A percentile compares a stretch with the other conserved stretches of the same genome.
Evolutionary conservation across 2,113 vertebrate species (phyloP).

Genomic region (Bos indicus): DNA sequence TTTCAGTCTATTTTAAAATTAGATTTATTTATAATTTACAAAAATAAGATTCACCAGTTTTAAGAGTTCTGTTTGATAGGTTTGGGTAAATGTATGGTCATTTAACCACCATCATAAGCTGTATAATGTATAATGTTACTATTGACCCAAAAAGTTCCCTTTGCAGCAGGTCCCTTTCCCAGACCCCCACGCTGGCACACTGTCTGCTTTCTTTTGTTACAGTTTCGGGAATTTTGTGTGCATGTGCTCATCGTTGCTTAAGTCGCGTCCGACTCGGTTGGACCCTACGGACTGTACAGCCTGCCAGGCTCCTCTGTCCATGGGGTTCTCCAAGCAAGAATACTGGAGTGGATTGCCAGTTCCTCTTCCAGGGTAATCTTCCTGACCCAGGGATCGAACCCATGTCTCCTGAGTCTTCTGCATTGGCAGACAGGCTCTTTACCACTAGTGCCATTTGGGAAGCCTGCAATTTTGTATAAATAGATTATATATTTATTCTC

Average conservation of each 20-base stretch:
- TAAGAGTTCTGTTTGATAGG: neutral
- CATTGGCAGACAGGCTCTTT: neutral
- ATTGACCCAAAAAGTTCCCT: neutral
- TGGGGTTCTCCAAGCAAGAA: neutral
- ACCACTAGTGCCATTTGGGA: neutral
- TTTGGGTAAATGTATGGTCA: neutral
- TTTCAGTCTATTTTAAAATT: neutral
- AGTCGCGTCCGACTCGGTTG: rapidly evolving
- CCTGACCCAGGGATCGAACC: neutral
- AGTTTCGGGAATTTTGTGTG: neutral
- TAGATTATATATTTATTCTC: neutral
- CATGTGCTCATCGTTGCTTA: neutral
- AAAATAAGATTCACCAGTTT: neutral
- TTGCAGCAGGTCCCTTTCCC: no score
- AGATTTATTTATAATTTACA: neutral
- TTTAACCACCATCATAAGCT: neutral
- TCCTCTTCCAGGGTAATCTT: neutral
- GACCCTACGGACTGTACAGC: neutral
- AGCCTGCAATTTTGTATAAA: neutral
- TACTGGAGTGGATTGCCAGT: neutral
- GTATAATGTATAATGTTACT: neutral
- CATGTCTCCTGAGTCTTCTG: neutral
- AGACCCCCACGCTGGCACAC: neutral
- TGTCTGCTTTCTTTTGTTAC: neutral
- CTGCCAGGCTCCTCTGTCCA: neutral